Evolutionary conservation across 2,888 invertebrate genomes (phyloP).

Genomic region (Ctena decussata): DNA sequence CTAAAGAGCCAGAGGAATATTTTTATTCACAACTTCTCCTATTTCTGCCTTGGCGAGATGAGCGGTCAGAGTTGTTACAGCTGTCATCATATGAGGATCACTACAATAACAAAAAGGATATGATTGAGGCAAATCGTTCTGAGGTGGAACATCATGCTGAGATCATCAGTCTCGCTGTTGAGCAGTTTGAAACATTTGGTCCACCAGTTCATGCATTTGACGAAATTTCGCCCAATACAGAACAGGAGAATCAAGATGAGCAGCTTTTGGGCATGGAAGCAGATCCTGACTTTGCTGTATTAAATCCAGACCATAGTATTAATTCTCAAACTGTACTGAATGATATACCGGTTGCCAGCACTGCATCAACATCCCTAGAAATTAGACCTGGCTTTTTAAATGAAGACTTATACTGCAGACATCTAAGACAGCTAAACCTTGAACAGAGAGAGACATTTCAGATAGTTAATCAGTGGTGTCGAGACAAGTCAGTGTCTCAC

Average conservation of each 20-base stretch:
- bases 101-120: no score
- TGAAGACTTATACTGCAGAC: not conserved
- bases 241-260: constrained; percentile 44
- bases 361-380: not conserved
- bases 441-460: constrained; percentile 29
- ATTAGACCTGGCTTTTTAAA: not conserved
- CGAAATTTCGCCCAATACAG: constrained; percentile 43
- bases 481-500: constrained; percentile 48
- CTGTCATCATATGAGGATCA: no score
- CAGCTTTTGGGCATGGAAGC: constrained; percentile 13
- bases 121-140: no score
- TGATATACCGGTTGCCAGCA: not conserved
- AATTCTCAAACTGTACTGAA: no score
- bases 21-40: constrained; percentile 48
- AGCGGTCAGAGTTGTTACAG: constrained; percentile 27
- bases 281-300: constrained; percentile 15
- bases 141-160: constrained; percentile 33
- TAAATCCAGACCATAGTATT: constrained; percentile 23
- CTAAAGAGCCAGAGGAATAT: constrained; percentile 47
- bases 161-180: constrained; percentile 28
- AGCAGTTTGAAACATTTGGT: constrained; percentile 46
- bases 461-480: constrained; percentile 40
- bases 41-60: constrained; percentile 57
- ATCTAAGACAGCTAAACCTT: constrained; percentile 18
- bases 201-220: constrained; percentile 44